phyloP scores from a whole-genome alignment of 2,797 vertebrate species.

The Anabacerthia variegaticeps region DNA sequence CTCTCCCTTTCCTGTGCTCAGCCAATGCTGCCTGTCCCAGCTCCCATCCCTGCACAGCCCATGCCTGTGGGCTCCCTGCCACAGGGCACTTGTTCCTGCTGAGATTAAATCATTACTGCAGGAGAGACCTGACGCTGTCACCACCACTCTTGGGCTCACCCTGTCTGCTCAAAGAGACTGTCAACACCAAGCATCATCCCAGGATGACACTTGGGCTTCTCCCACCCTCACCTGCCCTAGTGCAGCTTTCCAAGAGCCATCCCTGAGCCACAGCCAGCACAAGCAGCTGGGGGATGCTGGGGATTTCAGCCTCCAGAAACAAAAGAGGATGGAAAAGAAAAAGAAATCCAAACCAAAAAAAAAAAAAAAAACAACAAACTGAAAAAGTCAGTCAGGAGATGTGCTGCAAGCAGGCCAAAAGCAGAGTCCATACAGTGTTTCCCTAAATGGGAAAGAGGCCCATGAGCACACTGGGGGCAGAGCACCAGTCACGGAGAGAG shows the following conservation, averaged over 20 bases:
- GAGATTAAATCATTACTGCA: background rate
- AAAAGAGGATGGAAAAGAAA: background rate
- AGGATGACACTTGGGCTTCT: background rate
- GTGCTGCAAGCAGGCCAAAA: background rate
- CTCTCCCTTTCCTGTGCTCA: background rate
- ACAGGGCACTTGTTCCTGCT: background rate
- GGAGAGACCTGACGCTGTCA: background rate
- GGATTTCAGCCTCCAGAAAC: background rate
- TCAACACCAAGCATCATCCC: background rate
- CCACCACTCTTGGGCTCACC: background rate
- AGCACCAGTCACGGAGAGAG: background rate
- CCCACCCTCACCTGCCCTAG: background rate
- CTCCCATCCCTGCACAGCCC: rapidly evolving
- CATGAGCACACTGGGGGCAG: background rate
- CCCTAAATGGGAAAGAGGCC: conserved; percentile 46
- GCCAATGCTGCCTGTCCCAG: background rate
- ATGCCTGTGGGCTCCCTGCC: rapidly evolving
- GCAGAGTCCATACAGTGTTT: background rate
- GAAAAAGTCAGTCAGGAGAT: background rate
- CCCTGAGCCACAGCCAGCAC: rapidly evolving
- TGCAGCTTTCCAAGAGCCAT: background rate
- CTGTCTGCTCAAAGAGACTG: background rate
- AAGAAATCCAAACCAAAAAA: no score
- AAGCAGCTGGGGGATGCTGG: rapidly evolving
- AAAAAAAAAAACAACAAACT: no score